phyloP scores from a whole-genome alignment of 2,113 vertebrate species.

The Chamaea fasciata region DNA sequence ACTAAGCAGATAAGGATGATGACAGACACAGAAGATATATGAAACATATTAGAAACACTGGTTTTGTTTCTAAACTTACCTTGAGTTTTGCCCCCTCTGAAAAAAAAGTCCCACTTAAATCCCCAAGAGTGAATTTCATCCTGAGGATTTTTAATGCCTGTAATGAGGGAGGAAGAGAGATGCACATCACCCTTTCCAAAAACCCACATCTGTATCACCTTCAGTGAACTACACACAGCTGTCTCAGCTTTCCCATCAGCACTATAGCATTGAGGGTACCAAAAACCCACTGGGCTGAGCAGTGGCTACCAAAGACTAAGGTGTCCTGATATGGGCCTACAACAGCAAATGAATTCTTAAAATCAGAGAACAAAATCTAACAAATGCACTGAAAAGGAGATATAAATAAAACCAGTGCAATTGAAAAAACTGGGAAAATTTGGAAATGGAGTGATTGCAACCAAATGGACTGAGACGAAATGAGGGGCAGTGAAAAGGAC shows the following conservation, averaged over 20 bases:
- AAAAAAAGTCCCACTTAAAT: neutral
- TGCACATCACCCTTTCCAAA: neutral
- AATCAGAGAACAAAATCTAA: neutral
- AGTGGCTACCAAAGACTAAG: accelerated
- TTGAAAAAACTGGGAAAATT: neutral
- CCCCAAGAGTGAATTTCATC: neutral
- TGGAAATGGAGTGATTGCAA: too few relatives aligned
- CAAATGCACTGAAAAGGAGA: neutral
- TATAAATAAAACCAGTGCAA: neutral
- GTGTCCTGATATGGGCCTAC: neutral
- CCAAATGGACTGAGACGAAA: too few relatives aligned
- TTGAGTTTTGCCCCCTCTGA: neutral
- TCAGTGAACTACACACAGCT: neutral
- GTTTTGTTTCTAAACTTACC: neutral
- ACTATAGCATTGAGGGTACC: neutral
- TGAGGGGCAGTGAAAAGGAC: neutral
- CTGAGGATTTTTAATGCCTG: neutral
- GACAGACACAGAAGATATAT: neutral
- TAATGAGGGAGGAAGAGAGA: neutral
- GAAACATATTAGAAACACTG: neutral
- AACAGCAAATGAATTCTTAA: neutral
- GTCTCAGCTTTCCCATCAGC: neutral
- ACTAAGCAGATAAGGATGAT: neutral
- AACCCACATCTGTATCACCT: neutral
- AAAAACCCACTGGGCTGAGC: neutral